Evolutionary conservation across 2,888 invertebrate species (phyloP).

Genomic region (Drosophila anceps): DNA sequence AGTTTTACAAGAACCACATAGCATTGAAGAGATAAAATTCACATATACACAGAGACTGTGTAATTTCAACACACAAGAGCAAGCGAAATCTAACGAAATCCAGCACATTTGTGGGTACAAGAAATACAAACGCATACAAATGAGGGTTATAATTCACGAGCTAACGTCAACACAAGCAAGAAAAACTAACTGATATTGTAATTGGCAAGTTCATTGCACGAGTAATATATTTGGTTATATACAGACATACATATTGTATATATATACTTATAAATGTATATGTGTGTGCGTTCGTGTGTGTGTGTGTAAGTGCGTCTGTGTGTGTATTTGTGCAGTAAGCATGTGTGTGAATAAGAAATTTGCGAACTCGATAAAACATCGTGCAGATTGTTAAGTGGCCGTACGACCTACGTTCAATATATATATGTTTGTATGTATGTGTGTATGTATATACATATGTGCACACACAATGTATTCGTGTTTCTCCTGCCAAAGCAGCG

Average conservation of each 20-base stretch:
- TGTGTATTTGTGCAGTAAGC: constrained; percentile 37
- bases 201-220: constrained; percentile 79
- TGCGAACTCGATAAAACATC: constrained; percentile 66
- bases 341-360: constrained; percentile 66
- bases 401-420: constrained; percentile 29
- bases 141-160: constrained; percentile 27
- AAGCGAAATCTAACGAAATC: constrained; percentile 46
- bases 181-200: constrained; percentile 51
- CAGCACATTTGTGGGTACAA: constrained; percentile 41
- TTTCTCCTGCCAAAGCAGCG: constrained; percentile 34
- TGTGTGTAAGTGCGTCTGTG: constrained; percentile 25
- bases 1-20: constrained; percentile 64
- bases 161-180: constrained; percentile 11
- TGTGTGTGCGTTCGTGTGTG: constrained; percentile 29
- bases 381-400: constrained; percentile 59
- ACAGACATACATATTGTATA: constrained; percentile 51
- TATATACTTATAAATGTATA: constrained; percentile 47
- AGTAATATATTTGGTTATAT: constrained; percentile 80
- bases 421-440: constrained; percentile 5
- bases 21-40: constrained; percentile 66
- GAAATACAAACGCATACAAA: constrained; percentile 29
- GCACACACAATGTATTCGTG: constrained; percentile 37
- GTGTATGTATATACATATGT: constrained; percentile 6
- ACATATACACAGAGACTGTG: constrained; percentile 68
- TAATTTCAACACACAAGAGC: constrained; percentile 62